Conservation (phyloP, 2,888 invertebrate species). For the Lydus trimaculatus region DNA sequence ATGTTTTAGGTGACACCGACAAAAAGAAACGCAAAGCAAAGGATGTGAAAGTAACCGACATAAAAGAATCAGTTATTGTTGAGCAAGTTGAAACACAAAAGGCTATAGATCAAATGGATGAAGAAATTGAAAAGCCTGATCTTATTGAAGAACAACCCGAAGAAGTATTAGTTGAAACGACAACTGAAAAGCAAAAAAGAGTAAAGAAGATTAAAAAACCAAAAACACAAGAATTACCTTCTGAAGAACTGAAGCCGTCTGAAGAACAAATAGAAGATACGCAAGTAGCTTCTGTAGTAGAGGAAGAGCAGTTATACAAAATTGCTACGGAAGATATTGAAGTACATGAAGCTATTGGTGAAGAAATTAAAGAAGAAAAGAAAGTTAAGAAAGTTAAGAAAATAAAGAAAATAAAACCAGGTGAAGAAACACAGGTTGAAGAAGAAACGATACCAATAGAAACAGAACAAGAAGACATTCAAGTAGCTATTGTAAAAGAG, state of each 20-base stretch:
- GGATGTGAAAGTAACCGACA: conserved; percentile 43
- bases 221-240: conserved; percentile 35
- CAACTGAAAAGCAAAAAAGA: conserved; percentile 42
- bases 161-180: conserved; percentile 18
- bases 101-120: conserved; percentile 34
- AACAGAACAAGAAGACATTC: conserved; percentile 23
- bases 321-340: conserved; percentile 51
- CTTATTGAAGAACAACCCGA: conserved; percentile 40
- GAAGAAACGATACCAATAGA: conserved; percentile 39
- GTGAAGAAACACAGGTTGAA: conserved; percentile 42
- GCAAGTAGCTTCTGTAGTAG: conserved; percentile 31
- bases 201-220: conserved; percentile 42
- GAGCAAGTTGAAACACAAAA: conserved; percentile 49
- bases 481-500: conserved; percentile 36
- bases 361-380: conserved; percentile 26
- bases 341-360: conserved; percentile 33
- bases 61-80: conserved; percentile 46
- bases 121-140: conserved; percentile 21
- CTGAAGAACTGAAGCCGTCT: conserved; percentile 20
- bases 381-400: conserved; percentile 40
- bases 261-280: conserved; percentile 43
- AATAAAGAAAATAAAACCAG: conserved; percentile 51
- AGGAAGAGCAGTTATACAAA: conserved; percentile 51
- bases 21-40: conserved; percentile 37
- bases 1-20: conserved; percentile 42